Base-by-base conservation (phyloP, 2,113 vertebrate genomes). In the Oreochromis tanganicae region DNA sequence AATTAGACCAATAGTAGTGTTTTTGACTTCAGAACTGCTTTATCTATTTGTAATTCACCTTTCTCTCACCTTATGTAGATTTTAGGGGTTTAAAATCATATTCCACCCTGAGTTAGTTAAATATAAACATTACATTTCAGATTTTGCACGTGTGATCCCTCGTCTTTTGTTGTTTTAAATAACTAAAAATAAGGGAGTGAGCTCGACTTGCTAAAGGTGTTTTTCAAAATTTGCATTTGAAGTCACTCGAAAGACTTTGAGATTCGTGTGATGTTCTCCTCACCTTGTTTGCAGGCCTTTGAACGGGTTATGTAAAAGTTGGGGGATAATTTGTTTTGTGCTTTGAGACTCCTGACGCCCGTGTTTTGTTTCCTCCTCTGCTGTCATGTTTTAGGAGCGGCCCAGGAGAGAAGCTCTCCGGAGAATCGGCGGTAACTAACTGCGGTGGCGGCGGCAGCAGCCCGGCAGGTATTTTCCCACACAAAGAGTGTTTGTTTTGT, bases 401-500 rank as follows among this genome's bases (percentile, higher is more conserved):
- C 91, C 85, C 94, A 66, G 75, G 90, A 90, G 94, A 95, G 85
- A 2, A 0, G 8, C 75, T 92, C 95, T 41, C 93, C 27, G 27
- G 92, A 68, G 86, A 88, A 93, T 24, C 83, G 0, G 21, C 82
- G 66, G 91, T 88, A 88, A 86, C 90, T 21, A 81, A 81, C 80
- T 38, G 83, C 5, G 43, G 88, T 41, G 56, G 84, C 73, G 50
- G 85, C 24, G 48, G 83, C 92, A 63, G 91, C 93, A 82, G 92
- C 91, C 93, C 43, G 89, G 86, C 94, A 95, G 94, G 95, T 95
- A 94, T 92, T 94, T 92, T 57, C 89, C 84, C 88, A 84, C 90
- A 93, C 89, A 94, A 88, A 90, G 55, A 89, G 12, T 92, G 93
- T 94, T 95, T 94, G 91, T 94, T 95, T 94, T 87, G 54, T 43